These are phyloP conservation scores for Ganaspis sp. DNA, from an alignment of 1,140 invertebrate genomes.

Conservation along the genomic window DNA sequence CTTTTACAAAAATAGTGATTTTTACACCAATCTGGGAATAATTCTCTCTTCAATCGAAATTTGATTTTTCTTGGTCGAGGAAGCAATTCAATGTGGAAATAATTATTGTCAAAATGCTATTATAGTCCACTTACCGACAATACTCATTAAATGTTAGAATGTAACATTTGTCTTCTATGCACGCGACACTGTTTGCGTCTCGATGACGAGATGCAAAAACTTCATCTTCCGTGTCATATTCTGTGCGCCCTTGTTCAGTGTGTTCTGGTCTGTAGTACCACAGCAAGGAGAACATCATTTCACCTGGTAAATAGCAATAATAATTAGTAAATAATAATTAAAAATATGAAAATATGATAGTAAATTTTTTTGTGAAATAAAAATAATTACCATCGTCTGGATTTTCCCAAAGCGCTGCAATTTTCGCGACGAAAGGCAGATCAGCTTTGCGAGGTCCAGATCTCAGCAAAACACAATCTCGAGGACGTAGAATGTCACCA, in stretches of 20 bases:
- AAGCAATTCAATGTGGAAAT: too few relatives aligned
- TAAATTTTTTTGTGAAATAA: not conserved
- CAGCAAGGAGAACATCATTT: slow-evolving; percentile 97
- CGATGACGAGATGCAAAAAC: slow-evolving; percentile 96
- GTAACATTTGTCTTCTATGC: slow-evolving; percentile 98
- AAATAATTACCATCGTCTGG: slow-evolving; percentile 86
- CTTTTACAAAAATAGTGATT: too few relatives aligned
- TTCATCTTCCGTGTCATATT: slow-evolving; percentile 90
- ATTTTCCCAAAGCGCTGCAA: slow-evolving; percentile 95
- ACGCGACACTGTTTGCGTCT: slow-evolving; percentile 96
- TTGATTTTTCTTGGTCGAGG: too few relatives aligned
- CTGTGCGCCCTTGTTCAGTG: slow-evolving; percentile 89
- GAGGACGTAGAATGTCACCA: slow-evolving; percentile 89
- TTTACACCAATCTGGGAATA: too few relatives aligned
- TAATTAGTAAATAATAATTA: too few relatives aligned
- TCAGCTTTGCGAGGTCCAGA: slow-evolving; percentile 90
- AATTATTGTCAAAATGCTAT: not conserved
- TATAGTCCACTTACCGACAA: slow-evolving; percentile 84
- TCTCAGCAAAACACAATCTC: slow-evolving; percentile 92
- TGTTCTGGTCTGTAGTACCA: slow-evolving; percentile 99
- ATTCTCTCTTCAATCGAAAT: too few relatives aligned
- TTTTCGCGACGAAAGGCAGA: slow-evolving; percentile 95
- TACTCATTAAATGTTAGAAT: slow-evolving; percentile 98
- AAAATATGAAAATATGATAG: too few relatives aligned
- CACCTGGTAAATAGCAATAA: slow-evolving; percentile 80